Percentiles rank a stretch among this genome's conserved stretches.
Conservation (phyloP, 2,888 invertebrate genomes). For the Apamea monoglypha region DNA sequence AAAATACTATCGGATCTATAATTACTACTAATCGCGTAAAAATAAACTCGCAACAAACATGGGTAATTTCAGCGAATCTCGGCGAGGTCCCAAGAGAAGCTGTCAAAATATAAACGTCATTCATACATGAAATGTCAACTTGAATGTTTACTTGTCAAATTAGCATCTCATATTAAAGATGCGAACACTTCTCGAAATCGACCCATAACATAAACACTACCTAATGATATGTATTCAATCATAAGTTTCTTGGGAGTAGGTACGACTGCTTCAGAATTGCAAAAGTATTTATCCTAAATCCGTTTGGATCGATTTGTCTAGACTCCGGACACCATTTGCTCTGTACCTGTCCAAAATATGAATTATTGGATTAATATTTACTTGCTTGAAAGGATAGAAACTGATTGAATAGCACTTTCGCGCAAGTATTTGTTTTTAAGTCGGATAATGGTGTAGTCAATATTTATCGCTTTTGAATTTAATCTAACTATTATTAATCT, state of each 20-base stretch:
- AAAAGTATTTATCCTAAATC: conserved; percentile 17
- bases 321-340: conserved; percentile 40
- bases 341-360: conserved; percentile 21
- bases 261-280: conserved; percentile 10
- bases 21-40: conserved; percentile 22
- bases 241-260: neutral
- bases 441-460: neutral
- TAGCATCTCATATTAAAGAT: neutral
- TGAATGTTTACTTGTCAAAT: conserved; percentile 6
- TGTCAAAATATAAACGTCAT: conserved; percentile 1
- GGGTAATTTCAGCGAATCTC: neutral
- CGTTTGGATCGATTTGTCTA: conserved; percentile 56
- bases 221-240: conserved; percentile 22
- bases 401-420: conserved; percentile 12
- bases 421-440: conserved; percentile 1
- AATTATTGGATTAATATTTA: conserved; percentile 20
- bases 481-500: conserved; percentile 15
- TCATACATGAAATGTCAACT: conserved; percentile 8
- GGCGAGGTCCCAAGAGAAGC: neutral
- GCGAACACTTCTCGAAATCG: neutral
- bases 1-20: conserved; percentile 37
- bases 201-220: neutral
- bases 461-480: conserved; percentile 11
- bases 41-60: conserved; percentile 3
- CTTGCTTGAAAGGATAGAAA: conserved; percentile 4